Conservation (phyloP, 64 coral and sea anemone species). For the Platygyra sinensis region DNA sequence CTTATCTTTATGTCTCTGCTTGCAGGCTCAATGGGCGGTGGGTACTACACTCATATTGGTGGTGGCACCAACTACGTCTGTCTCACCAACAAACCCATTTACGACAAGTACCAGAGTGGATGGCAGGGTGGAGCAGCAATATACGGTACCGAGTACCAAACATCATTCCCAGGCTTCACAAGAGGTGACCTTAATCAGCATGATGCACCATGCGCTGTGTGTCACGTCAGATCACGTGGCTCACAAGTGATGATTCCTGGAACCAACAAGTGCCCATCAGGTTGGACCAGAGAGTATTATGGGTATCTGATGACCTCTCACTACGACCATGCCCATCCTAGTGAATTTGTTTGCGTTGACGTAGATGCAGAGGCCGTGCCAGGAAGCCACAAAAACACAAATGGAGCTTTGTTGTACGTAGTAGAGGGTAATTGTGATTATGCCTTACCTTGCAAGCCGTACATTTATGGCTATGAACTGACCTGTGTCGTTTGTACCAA, state of each 20-base stretch:
- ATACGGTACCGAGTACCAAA: slow-evolving; percentile 47
- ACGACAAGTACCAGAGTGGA: not conserved
- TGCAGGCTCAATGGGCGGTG: slow-evolving; percentile 46
- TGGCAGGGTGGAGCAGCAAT: slow-evolving; percentile 16
- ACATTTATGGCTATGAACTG: slow-evolving; percentile 9
- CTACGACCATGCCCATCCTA: slow-evolving; percentile 3
- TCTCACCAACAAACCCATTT: slow-evolving; percentile 39
- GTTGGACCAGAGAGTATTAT: slow-evolving; percentile 57
- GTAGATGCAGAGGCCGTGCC: slow-evolving; percentile 11
- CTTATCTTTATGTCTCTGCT: no score
- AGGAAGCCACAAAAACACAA: not conserved
- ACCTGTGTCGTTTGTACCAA: slow-evolving; percentile 41
- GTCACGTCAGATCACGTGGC: slow-evolving; percentile 41
- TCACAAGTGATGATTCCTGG: slow-evolving; percentile 60
- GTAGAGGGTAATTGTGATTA: not conserved
- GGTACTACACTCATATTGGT: slow-evolving; percentile 36
- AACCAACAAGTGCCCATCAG: slow-evolving; percentile 43
- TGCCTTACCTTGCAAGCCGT: slow-evolving; percentile 24
- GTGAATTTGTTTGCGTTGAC: slow-evolving; percentile 36
- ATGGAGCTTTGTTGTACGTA: slow-evolving; percentile 37
- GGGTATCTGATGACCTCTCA: slow-evolving; percentile 51
- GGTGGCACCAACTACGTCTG: slow-evolving; percentile 60
- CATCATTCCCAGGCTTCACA: not conserved
- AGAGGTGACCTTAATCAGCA: slow-evolving; percentile 14
- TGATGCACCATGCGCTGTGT: slow-evolving; percentile 49